These are phyloP conservation scores for Manis crassicaudata DNA, from an alignment of 2,797 vertebrate species.

Conservation along the genomic window DNA sequence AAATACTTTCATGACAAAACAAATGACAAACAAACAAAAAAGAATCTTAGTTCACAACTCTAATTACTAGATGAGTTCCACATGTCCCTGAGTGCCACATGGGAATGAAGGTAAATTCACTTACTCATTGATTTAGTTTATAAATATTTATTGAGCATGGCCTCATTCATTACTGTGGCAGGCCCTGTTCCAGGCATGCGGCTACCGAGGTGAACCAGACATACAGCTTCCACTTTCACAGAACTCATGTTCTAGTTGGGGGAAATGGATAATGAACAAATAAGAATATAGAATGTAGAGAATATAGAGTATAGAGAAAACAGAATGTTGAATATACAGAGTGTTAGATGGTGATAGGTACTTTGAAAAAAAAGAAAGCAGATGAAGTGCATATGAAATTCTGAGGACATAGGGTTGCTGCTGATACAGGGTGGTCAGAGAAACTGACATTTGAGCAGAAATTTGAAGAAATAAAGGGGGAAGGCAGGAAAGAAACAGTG, in stretches of 20 bases:
- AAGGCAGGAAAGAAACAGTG: not conserved
- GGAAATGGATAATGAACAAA: not conserved
- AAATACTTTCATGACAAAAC: slow-evolving; percentile 3
- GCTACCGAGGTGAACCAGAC: not conserved
- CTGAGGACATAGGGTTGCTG: not conserved
- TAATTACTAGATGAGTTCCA: not conserved
- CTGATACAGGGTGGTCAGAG: not conserved
- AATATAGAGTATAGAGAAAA: not conserved
- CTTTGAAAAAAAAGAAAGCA: not conserved
- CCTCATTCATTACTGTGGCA: not conserved
- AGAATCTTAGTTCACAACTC: not conserved
- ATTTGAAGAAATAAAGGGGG: not conserved
- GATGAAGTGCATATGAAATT: not conserved
- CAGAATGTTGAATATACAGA: not conserved
- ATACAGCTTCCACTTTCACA: not conserved
- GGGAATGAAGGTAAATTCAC: not conserved
- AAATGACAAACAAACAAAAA: not conserved
- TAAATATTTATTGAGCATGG: not conserved
- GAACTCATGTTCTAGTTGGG: not conserved
- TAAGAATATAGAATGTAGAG: not conserved
- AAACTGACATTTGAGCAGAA: not conserved
- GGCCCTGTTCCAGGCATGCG: not conserved
- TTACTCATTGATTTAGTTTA: not conserved
- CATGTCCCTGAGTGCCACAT: not conserved
- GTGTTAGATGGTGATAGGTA: not conserved